Percentiles rank a stretch among this genome's conserved stretches.
Evolutionary conservation across 2,113 vertebrate genomes (phyloP).

Genomic region (Scortum barcoo): DNA sequence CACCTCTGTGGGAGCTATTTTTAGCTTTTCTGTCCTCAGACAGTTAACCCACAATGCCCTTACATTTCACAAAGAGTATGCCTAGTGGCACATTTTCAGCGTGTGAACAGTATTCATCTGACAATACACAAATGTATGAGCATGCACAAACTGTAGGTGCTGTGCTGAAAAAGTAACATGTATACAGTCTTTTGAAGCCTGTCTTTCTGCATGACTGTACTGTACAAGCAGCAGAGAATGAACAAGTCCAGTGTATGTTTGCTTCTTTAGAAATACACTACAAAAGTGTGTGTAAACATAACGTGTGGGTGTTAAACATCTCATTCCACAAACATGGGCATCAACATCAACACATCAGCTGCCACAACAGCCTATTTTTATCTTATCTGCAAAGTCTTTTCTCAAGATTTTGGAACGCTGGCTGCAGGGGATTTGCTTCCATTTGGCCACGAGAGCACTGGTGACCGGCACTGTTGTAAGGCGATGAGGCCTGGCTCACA

Average conservation of each 20-base stretch:
- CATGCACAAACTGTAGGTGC: neutral
- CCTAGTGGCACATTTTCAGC: constrained; percentile 36
- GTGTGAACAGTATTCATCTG: constrained; percentile 19
- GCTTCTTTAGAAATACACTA: neutral
- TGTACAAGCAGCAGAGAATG: neutral
- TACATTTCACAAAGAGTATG: constrained; percentile 36
- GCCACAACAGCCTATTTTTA: neutral
- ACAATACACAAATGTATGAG: neutral
- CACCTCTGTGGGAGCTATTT: constrained; percentile 72
- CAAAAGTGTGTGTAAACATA: neutral
- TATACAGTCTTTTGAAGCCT: neutral
- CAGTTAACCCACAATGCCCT: constrained; percentile 65
- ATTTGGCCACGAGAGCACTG: constrained; percentile 4
- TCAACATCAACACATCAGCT: neutral
- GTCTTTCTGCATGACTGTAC: neutral
- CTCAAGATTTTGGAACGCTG: neutral
- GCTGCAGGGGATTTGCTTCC: constrained; percentile 12
- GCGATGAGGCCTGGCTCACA: constrained; percentile 11
- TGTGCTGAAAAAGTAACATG: neutral
- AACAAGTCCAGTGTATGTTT: neutral
- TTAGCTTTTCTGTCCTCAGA: constrained; percentile 65
- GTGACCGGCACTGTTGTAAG: neutral
- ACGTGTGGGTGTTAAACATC: neutral
- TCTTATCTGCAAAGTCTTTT: neutral
- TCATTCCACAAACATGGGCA: neutral